A percentile compares a stretch with the other conserved stretches of the same genome.
Conservation (phyloP, 53 echinoderm and acorn worm genomes). For the Paracentrotus lividus region DNA sequence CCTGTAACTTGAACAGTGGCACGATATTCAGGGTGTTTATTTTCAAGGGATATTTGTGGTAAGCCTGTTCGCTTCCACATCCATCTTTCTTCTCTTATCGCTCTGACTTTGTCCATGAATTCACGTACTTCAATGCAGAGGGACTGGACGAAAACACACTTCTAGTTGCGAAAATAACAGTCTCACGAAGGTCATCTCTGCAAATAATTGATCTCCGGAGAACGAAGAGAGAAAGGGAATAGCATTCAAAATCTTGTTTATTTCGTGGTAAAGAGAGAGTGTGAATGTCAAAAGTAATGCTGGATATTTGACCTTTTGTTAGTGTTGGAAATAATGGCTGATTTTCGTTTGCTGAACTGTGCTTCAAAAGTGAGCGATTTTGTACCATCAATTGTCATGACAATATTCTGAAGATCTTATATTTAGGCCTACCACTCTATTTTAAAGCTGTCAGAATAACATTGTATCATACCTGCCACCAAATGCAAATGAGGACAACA, state of each 20-base stretch:
- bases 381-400: not conserved
- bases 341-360: not conserved
- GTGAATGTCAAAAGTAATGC: slow-evolving; percentile 2
- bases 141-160: not conserved
- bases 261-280: not conserved
- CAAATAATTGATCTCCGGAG: not conserved
- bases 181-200: not conserved
- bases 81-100: not conserved
- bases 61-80: not conserved
- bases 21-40: not conserved
- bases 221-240: not conserved
- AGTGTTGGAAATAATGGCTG: not conserved
- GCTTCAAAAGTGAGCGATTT: not conserved
- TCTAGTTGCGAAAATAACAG: not conserved
- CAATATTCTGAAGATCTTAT: not conserved
- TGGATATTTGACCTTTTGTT: not conserved
- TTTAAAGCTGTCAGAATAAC: no score
- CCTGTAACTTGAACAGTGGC: not conserved
- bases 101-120: not conserved
- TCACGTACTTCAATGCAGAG: not conserved
- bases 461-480: no score
- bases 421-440: no score
- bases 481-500: not conserved
- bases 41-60: not conserved
- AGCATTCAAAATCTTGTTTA: not conserved